Base-by-base conservation (phyloP, 2,888 invertebrate species). In the Rhagophthalmus giganteus region DNA sequence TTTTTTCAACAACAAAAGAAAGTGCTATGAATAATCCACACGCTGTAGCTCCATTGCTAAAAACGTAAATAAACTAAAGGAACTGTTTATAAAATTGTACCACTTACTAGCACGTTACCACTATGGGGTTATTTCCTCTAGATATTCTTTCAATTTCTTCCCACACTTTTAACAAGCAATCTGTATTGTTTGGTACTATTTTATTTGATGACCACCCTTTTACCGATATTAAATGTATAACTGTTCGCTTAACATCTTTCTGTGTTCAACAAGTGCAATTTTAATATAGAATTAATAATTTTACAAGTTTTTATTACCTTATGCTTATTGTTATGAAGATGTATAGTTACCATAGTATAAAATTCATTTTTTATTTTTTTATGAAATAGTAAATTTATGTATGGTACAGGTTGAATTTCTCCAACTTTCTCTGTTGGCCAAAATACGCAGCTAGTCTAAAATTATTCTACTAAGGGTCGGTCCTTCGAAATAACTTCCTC, bases 21-120 rank as follows among this genome's bases (percentile, higher is more conserved):
- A 71, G 35, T 1, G 74, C 71, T 13, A 74, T 52, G 51, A 74
- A 77, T 25, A 76, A 62, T 2, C 76, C 76, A 54, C 71, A 67
- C 3, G 68, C 68, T 10, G 64, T 70, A 9, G 72, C 65, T 2
- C 76, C 76, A 56, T 76, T 69, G 38, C 77, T 76, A 49, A 52
- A 68, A 63, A 24, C 24, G 24, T 24, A 6, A 24, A 24, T 6
- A 24, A 6, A 24, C 24, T 24, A 7, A 24, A 5, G 5, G 7
- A 24, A 6, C 24, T 24, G 27, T 27, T 16, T 32, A 1, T 28
- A 40, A 24, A 26, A 10, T 11, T 42, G 30, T 26, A 26, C 11
- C 33, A 56, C 64, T 62, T 61, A 73, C 73, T 68, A 63, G 64
- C 72, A 73, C 11, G 69, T 59, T 2, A 68, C 61, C 0, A 70